Base-by-base conservation (phyloP, 2,888 invertebrate genomes). In the Euplagia quadripunctaria region DNA sequence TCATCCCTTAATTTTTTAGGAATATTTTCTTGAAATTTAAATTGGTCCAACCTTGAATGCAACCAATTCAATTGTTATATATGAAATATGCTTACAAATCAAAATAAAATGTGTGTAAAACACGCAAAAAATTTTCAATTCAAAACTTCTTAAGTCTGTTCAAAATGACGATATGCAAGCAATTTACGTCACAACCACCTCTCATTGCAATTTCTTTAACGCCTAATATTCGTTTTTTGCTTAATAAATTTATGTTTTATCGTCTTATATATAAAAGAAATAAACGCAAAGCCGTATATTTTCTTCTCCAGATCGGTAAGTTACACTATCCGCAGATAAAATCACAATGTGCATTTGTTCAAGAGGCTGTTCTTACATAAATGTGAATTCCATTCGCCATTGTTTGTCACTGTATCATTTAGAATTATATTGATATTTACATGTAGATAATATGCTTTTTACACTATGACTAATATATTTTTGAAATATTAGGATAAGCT, bases 311-410 rank as follows among this genome's bases (percentile, higher is more conserved):
- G 6, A n/a, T 6, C 7, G 5, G 16, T 17, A 17, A 63, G 42
- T 4, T n/a, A 46, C 14, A 8, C 9, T 6, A n/a, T 70, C 6
- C 6, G 52, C 16, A n/a, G 52, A 43, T 65, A 41, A 67, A 20
- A 64, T 42, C 42, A 55, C 42, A 55, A 20, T 68, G n/a, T 55
- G 43, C 64, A 68, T 16, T 58, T 14, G 64, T 46, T 64, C 51
- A 14, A 17, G 49, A 31, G 80, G 82, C 82, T 87, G 88, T 87
- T 87, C 82, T 83, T 84, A 82, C 83, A 75, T 67, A 64, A 76
- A 71, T 80, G 76, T 80, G 66, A 73, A 81, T 81, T 87, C 88
- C 90, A 89, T 84, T 90, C 93, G 92, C 93, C 93, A 93, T 93
- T 93, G 92, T 92, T 89, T 93, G 89, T 82, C 89, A 93, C 92